phyloP scores from a whole-genome alignment of 1,140 invertebrate genomes.

The Whitmania pigra region DNA sequence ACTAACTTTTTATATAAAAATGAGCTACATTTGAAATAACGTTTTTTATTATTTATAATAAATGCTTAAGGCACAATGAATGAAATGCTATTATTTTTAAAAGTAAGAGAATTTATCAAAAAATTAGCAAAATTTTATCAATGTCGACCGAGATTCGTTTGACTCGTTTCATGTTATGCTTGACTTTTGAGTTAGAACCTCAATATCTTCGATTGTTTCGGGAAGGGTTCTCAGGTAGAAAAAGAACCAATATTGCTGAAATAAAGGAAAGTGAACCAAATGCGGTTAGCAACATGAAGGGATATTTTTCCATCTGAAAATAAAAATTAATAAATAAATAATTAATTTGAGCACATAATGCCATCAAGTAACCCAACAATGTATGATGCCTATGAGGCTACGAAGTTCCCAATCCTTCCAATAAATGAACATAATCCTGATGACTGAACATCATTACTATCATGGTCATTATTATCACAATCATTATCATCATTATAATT shows the following conservation, averaged over 20 bases:
- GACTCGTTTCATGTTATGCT: neutral
- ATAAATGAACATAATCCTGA: neutral
- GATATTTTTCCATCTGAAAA: slow-evolving; percentile 3
- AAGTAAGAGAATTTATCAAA: neutral
- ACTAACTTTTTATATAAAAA: neutral
- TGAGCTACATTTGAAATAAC: neutral
- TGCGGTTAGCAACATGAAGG: neutral
- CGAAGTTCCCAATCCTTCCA: slow-evolving; percentile 15
- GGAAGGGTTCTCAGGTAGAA: slow-evolving; percentile 32
- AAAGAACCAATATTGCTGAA: slow-evolving; percentile 23
- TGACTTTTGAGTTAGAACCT: slow-evolving; percentile 11
- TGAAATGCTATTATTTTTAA: no score
- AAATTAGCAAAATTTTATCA: neutral
- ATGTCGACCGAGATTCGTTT: neutral
- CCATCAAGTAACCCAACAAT: neutral
- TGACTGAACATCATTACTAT: no score
- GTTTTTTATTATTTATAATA: neutral
- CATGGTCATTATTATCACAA: no score
- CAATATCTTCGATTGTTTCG: slow-evolving; percentile 30
- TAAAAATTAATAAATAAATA: neutral
- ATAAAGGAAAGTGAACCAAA: slow-evolving; percentile 25
- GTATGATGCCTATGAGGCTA: slow-evolving; percentile 7
- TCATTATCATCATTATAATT: no score
- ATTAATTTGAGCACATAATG: neutral
- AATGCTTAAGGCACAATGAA: no score